Evolutionary conservation across 1,140 invertebrate species (phyloP).

Genomic region (Orchestia grillus): DNA sequence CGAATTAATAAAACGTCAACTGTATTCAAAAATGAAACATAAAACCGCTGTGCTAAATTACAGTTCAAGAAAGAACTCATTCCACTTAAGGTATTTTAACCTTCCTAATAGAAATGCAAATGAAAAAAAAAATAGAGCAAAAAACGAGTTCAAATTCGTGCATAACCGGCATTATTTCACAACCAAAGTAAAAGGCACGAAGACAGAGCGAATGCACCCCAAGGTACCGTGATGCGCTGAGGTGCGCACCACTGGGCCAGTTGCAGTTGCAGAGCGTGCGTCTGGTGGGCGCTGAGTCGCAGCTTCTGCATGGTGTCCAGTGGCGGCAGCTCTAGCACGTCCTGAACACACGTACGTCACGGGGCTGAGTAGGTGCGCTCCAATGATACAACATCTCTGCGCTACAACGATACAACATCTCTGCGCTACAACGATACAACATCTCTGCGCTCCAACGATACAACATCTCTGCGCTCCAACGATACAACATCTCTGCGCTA

Average conservation of each 20-base stretch:
- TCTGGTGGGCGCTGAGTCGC: not conserved
- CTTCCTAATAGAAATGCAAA: not conserved
- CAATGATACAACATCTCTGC: too few species aligned
- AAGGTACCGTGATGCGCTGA: not conserved
- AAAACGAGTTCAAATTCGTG: not conserved
- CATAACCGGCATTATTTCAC: too few species aligned
- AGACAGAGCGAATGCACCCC: not conserved
- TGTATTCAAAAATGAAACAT: not conserved
- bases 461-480: too few species aligned
- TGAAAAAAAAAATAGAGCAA: not conserved
- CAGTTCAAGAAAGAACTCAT: not conserved
- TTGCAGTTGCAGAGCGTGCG: not conserved
- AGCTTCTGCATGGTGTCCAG: not conserved
- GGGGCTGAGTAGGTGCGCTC: too few species aligned
- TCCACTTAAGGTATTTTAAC: too few species aligned
- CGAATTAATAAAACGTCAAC: not conserved
- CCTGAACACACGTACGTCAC: not conserved
- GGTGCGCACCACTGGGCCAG: not conserved
- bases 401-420: too few species aligned
- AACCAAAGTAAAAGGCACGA: too few species aligned
- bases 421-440: too few species aligned
- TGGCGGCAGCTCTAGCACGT: slow-evolving; percentile 5
- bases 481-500: too few species aligned
- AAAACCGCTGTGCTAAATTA: not conserved
- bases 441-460: too few species aligned